Conservation (phyloP, 2,888 invertebrate species). For the Halocaridina rubra region DNA sequence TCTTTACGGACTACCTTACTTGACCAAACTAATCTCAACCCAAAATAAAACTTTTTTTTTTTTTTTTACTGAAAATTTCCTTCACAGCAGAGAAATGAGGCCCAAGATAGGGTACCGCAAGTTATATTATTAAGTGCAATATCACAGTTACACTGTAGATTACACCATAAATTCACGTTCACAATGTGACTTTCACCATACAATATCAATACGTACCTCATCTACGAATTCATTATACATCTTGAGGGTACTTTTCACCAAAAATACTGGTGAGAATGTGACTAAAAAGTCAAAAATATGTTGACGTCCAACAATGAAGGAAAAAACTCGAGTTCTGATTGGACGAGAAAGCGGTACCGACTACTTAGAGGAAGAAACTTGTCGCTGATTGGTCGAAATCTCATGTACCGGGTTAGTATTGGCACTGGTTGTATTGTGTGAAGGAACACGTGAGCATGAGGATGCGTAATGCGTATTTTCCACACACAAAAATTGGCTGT, state of each 20-base stretch:
- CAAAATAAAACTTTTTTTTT: too few species aligned
- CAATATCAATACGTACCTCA: background rate
- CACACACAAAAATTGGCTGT: background rate
- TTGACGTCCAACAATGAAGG: background rate
- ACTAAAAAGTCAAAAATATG: background rate
- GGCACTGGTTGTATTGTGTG: background rate
- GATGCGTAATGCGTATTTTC: background rate
- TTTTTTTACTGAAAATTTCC: too few species aligned
- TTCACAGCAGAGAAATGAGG: too few species aligned
- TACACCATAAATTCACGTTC: background rate
- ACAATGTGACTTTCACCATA: background rate
- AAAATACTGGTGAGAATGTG: background rate
- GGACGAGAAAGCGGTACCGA: too few species aligned
- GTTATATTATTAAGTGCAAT: background rate
- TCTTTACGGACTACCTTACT: too few species aligned
- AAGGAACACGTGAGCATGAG: background rate
- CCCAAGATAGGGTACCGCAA: background rate
- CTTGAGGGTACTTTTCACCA: background rate
- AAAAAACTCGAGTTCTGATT: background rate
- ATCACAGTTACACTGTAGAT: background rate
- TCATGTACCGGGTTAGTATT: too few species aligned
- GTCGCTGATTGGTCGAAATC: constrained; percentile 1
- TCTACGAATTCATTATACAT: constrained; percentile 26
- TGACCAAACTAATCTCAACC: too few species aligned
- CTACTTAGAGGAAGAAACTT: too few species aligned